phyloP scores from a whole-genome alignment of 2,888 invertebrate genomes.

The Schizaphis graminum region DNA sequence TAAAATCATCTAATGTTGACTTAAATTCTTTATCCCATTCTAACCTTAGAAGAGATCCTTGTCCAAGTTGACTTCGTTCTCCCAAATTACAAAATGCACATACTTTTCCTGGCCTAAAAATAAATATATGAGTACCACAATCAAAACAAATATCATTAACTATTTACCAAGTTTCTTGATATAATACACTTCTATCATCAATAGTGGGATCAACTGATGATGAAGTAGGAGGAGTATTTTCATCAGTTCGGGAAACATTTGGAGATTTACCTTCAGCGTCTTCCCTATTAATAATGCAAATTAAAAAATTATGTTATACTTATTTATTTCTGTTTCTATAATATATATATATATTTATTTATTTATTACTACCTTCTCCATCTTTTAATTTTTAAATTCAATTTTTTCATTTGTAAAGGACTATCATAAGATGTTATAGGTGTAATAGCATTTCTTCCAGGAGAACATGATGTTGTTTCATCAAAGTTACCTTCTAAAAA shows the following conservation, averaged over 20 bases:
- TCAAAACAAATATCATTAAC: neutral
- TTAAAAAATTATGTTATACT: constrained; percentile 59
- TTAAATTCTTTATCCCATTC: constrained; percentile 68
- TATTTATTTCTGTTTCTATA: neutral
- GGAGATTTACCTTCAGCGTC: constrained; percentile 56
- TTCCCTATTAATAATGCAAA: constrained; percentile 59
- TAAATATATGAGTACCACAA: constrained; percentile 30
- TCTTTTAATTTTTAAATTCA: constrained; percentile 71
- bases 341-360: constrained; percentile 2
- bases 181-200: constrained; percentile 83
- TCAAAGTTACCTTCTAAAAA: constrained; percentile 50
- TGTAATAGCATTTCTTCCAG: constrained; percentile 27
- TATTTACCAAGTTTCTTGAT: constrained; percentile 83
- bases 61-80: constrained; percentile 92
- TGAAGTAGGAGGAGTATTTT: constrained; percentile 72
- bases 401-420: constrained; percentile 65
- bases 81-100: constrained; percentile 93
- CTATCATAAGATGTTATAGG: constrained; percentile 42
- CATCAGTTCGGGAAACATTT: constrained; percentile 71
- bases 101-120: constrained; percentile 83
- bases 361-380: constrained; percentile 70
- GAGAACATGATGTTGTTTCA: constrained; percentile 55
- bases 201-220: constrained; percentile 73
- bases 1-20: constrained; percentile 75
- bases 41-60: constrained; percentile 86